A percentile compares a stretch with the other conserved stretches of the same genome.
Conservation (phyloP, 2,888 invertebrate species). For the Dolichopus griseipennis region DNA sequence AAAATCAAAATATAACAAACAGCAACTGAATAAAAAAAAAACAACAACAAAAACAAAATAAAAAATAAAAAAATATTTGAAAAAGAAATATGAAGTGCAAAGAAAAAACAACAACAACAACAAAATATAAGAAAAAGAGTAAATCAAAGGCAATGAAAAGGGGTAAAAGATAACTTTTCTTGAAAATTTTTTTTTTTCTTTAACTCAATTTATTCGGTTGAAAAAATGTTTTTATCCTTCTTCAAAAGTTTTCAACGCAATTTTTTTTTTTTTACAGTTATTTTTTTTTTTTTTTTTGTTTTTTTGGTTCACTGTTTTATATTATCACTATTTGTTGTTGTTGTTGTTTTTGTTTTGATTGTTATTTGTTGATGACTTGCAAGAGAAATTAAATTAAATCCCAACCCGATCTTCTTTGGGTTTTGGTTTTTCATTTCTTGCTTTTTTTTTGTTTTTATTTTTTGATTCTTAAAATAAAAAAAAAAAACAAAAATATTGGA, state of each 20-base stretch:
- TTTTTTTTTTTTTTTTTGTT: not conserved
- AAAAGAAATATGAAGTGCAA: not conserved
- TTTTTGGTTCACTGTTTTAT: too few relatives aligned
- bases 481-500: too few relatives aligned
- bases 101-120: not conserved
- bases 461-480: too few relatives aligned
- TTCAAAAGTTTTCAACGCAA: not conserved
- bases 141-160: not conserved
- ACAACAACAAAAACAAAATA: not conserved
- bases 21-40: not conserved
- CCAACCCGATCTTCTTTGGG: too few relatives aligned
- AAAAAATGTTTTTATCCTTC: not conserved
- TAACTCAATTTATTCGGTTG: conserved; percentile 6
- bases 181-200: too few relatives aligned
- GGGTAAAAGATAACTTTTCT: not conserved
- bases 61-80: not conserved
- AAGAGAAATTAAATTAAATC: too few relatives aligned
- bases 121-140: too few relatives aligned
- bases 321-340: too few relatives aligned
- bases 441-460: too few relatives aligned
- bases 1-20: not conserved
- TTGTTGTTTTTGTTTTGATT: too few relatives aligned
- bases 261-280: not conserved
- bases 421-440: too few relatives aligned
- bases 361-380: too few relatives aligned